phyloP scores from a whole-genome alignment of 2,888 invertebrate species.

The Siphlonurus alternatus region DNA sequence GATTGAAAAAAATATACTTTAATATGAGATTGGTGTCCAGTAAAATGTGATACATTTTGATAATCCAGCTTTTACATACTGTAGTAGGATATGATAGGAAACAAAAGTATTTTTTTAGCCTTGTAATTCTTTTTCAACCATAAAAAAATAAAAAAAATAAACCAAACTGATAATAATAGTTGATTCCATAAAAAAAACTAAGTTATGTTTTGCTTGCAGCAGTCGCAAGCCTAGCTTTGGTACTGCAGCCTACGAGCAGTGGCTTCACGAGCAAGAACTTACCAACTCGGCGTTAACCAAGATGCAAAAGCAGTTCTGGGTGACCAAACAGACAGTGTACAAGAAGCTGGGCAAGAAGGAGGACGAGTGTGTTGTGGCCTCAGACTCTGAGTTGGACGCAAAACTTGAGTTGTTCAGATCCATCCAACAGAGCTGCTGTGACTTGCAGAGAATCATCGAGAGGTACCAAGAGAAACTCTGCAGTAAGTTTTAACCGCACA shows the following conservation, averaged over 20 bases:
- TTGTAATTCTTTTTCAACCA: too few species aligned
- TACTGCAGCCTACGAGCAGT: constrained; percentile 31
- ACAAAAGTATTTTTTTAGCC: too few species aligned
- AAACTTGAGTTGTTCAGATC: constrained; percentile 88
- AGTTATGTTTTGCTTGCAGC: not conserved
- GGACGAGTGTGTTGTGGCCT: constrained; percentile 90
- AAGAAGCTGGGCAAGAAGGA: constrained; percentile 91
- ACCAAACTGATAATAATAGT: not conserved
- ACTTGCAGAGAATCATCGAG: constrained; percentile 75
- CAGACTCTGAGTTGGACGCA: constrained; percentile 91
- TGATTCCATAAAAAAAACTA: not conserved
- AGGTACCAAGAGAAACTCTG: constrained; percentile 87
- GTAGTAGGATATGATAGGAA: too few species aligned
- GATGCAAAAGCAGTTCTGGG: constrained; percentile 96
- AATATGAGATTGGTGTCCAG: too few species aligned
- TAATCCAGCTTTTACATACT: too few species aligned
- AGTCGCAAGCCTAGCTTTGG: constrained; percentile 16
- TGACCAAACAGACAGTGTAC: constrained; percentile 88
- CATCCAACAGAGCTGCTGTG: constrained; percentile 76
- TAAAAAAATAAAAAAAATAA: not conserved
- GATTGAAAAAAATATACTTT: too few species aligned
- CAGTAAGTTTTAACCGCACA: constrained; percentile 33
- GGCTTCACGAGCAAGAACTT: constrained; percentile 30
- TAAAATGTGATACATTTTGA: too few species aligned
- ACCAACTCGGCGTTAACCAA: constrained; percentile 32